Evolutionary conservation across 2,888 invertebrate genomes (phyloP).

Genomic region (Leptogaster cylindrica): DNA sequence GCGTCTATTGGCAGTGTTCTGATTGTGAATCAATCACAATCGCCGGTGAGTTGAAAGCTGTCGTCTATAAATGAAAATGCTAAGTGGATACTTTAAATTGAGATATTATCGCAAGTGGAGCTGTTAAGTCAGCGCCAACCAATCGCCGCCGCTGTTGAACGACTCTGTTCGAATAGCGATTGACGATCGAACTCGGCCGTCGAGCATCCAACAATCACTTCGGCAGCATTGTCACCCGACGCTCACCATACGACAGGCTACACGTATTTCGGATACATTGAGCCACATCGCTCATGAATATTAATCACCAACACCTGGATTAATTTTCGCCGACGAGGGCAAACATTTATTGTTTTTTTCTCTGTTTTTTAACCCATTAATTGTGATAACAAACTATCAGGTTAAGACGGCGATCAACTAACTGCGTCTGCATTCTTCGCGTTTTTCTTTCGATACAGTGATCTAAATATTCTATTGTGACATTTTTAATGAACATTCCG

Average conservation of each 20-base stretch:
- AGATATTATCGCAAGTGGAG: conserved; percentile 23
- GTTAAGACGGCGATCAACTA: conserved; percentile 10
- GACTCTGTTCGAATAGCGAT: background rate
- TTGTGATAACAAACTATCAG: no score
- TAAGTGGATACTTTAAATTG: conserved; percentile 27
- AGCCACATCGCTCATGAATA: conserved; percentile 22
- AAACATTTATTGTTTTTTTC: conserved; percentile 10
- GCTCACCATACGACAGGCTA: no score
- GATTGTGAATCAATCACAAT: conserved; percentile 12
- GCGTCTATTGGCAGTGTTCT: conserved; percentile 10
- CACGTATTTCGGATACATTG: conserved; percentile 25
- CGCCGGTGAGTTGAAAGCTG: conserved; percentile 1
- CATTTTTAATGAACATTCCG: no score
- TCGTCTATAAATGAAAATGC: background rate
- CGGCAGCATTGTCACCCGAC: no score
- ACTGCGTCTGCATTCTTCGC: conserved; percentile 20
- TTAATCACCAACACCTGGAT: conserved; percentile 24
- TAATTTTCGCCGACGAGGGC: conserved; percentile 5
- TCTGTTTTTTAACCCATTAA: no score
- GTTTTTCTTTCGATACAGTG: no score
- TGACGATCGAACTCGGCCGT: background rate
- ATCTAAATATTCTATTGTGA: no score
- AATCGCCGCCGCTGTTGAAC: conserved; percentile 1
- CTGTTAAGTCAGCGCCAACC: conserved; percentile 13
- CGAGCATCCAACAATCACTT: background rate